Evolutionary conservation across 2,113 vertebrate species (phyloP).

Genomic region (Oreochromis tanganicae): DNA sequence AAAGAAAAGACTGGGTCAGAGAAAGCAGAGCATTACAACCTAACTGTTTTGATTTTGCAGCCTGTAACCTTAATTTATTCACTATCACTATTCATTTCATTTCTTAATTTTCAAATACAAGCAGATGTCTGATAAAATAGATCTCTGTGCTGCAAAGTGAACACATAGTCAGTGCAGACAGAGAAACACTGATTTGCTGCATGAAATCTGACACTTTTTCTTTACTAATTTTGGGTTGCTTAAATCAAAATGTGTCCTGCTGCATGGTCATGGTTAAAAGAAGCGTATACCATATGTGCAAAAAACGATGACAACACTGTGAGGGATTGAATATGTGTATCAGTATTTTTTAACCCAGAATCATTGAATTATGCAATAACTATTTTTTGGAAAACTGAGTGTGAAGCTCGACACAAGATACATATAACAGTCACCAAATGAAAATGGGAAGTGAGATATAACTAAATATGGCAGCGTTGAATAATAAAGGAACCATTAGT

Average conservation of each 20-base stretch:
- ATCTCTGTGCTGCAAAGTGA: not conserved
- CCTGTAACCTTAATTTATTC: not conserved
- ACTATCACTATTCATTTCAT: not conserved
- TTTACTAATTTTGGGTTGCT: not conserved
- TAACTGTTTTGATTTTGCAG: not conserved
- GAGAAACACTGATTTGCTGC: not conserved
- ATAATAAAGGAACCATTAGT: not conserved
- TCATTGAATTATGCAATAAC: not conserved
- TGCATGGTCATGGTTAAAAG: not conserved
- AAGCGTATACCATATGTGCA: not conserved
- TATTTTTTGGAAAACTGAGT: not conserved
- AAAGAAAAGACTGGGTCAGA: not conserved
- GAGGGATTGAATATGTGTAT: not conserved
- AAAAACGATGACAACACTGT: not conserved
- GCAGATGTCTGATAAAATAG: not conserved
- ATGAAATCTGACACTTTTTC: not conserved
- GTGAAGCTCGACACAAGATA: not conserved
- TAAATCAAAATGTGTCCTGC: not conserved
- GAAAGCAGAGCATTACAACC: not conserved
- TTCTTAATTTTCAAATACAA: not conserved
- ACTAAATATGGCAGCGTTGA: not conserved
- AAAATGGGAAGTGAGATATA: not conserved
- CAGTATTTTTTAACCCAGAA: not conserved
- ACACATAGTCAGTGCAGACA: not conserved
- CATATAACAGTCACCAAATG: not conserved